Evolutionary conservation across 2,113 vertebrate genomes (phyloP), one percentile per base, ranked within the genome.

Genomic region (Lampris megalopsis): DNA sequence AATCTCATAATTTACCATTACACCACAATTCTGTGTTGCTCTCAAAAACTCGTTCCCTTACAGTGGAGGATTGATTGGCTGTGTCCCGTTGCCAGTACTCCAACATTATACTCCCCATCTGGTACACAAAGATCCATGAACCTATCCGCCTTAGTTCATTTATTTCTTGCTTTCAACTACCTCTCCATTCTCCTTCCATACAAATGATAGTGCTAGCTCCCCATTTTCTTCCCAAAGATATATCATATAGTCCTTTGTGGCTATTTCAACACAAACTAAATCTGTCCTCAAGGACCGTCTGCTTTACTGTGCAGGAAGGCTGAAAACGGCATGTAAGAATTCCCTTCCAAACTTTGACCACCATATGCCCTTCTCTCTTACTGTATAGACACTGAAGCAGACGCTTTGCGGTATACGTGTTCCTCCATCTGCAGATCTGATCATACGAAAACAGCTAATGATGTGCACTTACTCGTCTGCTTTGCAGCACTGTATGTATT

Each of bases 11-110:
- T 86, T 79, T 67, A 82, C 81, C 36, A 77, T 82, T 87, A 75
- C 40, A 73, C 75, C 80, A 80, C 85, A 49, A 80, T 89, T 88
- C 84, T 86, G 85, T 86, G 86, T 81, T 64, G 71, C 81, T 72
- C 63, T 77, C 84, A 68, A 84, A 68, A 85, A 79, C 60, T 54
- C 6, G 76, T 88, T 86, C 81, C 84, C 81, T 73, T 24, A 24
- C 61, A 71, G 52, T 38, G 13, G 64, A 74, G 79, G 84, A 90
- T 87, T 24, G 84, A 77, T 80, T 83, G 84, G 69, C 88, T 86
- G 62, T 10, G 63, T 88, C 84, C 77, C 85, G 84, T 85, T 70
- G 79, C 79, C 52, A 61, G 77, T 66, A 81, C 54, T 52, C 54
- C 71, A 80, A 69, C 82, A 73, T 71, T 71, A 57, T 75, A 57